These are phyloP conservation scores for Apamea sordens DNA, from an alignment of 2,888 invertebrate species.

Conservation along the genomic window DNA sequence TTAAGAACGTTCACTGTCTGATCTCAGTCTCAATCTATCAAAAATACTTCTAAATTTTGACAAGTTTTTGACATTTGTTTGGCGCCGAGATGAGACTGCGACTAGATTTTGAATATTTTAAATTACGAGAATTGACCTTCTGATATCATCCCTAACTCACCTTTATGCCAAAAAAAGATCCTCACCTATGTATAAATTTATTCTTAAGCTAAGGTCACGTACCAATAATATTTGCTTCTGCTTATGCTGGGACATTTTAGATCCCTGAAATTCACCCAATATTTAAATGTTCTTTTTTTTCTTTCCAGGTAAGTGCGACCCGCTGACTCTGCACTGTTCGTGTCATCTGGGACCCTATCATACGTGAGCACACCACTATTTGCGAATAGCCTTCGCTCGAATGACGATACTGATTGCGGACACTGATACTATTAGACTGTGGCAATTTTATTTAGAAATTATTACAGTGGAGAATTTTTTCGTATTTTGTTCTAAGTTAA, in stretches of 20 bases:
- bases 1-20: too few species aligned
- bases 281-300: conserved; percentile 53
- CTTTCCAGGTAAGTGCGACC: conserved; percentile 64
- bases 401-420: conserved; percentile 17
- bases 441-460: not conserved
- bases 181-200: not conserved
- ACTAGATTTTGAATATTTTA: too few species aligned
- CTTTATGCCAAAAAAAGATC: not conserved
- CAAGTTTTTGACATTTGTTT: too few species aligned
- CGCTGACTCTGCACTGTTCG: conserved; percentile 32
- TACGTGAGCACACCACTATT: conserved; percentile 46
- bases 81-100: too few species aligned
- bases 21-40: too few species aligned
- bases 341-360: conserved; percentile 40
- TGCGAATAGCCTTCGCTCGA: conserved; percentile 19
- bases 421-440: conserved; percentile 1
- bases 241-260: not conserved
- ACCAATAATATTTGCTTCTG: conserved; percentile 35
- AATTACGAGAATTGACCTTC: too few species aligned
- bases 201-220: conserved; percentile 6
- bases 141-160: not conserved
- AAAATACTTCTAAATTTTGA: too few species aligned
- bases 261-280: conserved; percentile 9
- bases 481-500: not conserved
- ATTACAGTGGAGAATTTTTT: too few species aligned